Evolutionary conservation across 92 coral and sea anemone species (phyloP).

Genomic region (Porites lobata): DNA sequence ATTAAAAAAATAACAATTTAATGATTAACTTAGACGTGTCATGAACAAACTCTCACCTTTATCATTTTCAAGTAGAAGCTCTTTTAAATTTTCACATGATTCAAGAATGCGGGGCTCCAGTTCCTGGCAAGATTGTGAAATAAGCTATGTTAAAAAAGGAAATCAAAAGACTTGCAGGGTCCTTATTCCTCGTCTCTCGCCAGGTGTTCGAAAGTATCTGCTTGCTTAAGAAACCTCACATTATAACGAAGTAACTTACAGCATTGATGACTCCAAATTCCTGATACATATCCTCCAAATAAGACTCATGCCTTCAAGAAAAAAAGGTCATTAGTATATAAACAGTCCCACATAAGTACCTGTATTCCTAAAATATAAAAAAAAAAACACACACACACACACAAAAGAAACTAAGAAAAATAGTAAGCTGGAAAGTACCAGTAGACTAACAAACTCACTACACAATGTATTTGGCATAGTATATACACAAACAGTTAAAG

Average conservation of each 20-base stretch:
- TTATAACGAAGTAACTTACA: conserved; percentile 63
- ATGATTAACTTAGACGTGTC: neutral
- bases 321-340: neutral
- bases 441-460: neutral
- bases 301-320: conserved; percentile 79
- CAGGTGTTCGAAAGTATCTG: too few species aligned
- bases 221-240: neutral
- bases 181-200: too few species aligned
- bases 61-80: conserved; percentile 83
- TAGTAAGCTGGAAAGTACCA: neutral
- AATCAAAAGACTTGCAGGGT: too few species aligned
- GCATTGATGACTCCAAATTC: conserved; percentile 95
- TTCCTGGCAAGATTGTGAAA: conserved; percentile 61
- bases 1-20: too few species aligned
- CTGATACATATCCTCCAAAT: conserved; percentile 95
- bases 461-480: neutral
- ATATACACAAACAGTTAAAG: neutral
- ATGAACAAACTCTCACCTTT: conserved; percentile 62
- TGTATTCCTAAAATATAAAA: neutral
- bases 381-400: neutral
- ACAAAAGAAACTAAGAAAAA: neutral
- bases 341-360: too few species aligned
- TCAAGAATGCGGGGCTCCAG: conserved; percentile 95
- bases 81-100: conserved; percentile 89
- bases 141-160: too few species aligned